phyloP scores from a whole-genome alignment of 2,888 invertebrate species.

The Zygogramma bicolorata region DNA sequence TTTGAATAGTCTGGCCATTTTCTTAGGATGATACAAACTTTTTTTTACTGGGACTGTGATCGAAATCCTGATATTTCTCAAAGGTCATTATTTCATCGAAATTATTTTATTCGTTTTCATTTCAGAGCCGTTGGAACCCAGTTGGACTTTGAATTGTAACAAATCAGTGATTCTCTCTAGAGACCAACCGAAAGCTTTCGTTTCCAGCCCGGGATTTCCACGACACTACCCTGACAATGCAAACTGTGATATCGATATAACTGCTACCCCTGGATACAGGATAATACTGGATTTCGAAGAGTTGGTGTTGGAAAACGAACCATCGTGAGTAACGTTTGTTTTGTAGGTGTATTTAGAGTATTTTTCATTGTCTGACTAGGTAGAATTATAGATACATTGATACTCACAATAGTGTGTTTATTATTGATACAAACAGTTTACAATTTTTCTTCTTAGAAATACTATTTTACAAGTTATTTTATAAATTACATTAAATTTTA shows the following conservation, averaged over 20 bases:
- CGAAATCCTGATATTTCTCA: neutral
- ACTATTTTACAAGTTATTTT: no score
- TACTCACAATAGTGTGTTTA: no score
- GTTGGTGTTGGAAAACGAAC: constrained; percentile 80
- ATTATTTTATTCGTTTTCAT: constrained; percentile 26
- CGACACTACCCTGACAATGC: constrained; percentile 81
- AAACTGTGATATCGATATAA: constrained; percentile 79
- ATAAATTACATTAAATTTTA: no score
- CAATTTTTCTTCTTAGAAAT: no score
- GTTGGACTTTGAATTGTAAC: constrained; percentile 74
- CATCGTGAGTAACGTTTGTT: constrained; percentile 71
- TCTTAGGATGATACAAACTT: no score
- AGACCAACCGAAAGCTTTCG: constrained; percentile 74
- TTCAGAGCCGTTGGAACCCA: constrained; percentile 67
- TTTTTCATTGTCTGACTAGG: neutral
- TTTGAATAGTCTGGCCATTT: no score
- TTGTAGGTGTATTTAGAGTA: neutral
- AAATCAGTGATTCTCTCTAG: constrained; percentile 75
- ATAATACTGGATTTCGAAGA: constrained; percentile 82
- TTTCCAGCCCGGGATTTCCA: constrained; percentile 88
- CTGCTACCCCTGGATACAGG: constrained; percentile 77
- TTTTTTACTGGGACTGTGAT: no score
- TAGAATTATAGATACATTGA: no score
- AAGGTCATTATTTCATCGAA: neutral
- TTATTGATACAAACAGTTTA: no score